Percentiles rank a stretch among this genome's conserved stretches.
Conservation (phyloP, 2,797 vertebrate species). For the Lacerta agilis region DNA sequence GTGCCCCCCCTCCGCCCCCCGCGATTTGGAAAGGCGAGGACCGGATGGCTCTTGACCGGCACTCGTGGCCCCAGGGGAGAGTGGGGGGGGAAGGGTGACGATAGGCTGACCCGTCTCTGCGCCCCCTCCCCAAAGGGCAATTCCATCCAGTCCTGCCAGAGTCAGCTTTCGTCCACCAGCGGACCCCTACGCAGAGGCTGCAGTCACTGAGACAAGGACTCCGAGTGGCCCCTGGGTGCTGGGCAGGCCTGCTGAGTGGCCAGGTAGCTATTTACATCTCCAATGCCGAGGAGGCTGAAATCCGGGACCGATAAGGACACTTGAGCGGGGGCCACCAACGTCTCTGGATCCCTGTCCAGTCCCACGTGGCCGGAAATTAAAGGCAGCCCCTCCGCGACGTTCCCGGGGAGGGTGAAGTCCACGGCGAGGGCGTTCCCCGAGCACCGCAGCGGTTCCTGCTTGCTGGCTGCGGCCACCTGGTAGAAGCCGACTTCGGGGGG, state of each 20-base stretch:
- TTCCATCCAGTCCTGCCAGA: slow-evolving; percentile 55
- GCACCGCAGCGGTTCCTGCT: slow-evolving; percentile 55
- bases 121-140: slow-evolving; percentile 18
- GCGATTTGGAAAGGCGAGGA: slow-evolving; percentile 43
- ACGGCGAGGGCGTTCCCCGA: slow-evolving; percentile 77
- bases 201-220: slow-evolving; percentile 84
- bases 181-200: slow-evolving; percentile 35
- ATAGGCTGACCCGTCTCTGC: slow-evolving; percentile 39
- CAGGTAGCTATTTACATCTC: slow-evolving; percentile 83
- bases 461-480: slow-evolving; percentile 71
- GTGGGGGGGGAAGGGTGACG: not conserved
- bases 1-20: not conserved
- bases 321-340: slow-evolving; percentile 73
- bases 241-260: slow-evolving; percentile 75
- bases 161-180: slow-evolving; percentile 54
- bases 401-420: slow-evolving; percentile 79
- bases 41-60: not conserved
- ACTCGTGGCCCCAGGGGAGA: not conserved
- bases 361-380: slow-evolving; percentile 69
- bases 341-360: slow-evolving; percentile 69
- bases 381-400: slow-evolving; percentile 71
- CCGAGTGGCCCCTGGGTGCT: slow-evolving; percentile 71
- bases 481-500: slow-evolving; percentile 75
- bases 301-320: slow-evolving; percentile 83
- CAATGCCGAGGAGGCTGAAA: slow-evolving; percentile 83